These are phyloP conservation scores for Scaptodrosophila latifasciaeformis DNA, from an alignment of 2,888 invertebrate genomes.

Conservation along the genomic window DNA sequence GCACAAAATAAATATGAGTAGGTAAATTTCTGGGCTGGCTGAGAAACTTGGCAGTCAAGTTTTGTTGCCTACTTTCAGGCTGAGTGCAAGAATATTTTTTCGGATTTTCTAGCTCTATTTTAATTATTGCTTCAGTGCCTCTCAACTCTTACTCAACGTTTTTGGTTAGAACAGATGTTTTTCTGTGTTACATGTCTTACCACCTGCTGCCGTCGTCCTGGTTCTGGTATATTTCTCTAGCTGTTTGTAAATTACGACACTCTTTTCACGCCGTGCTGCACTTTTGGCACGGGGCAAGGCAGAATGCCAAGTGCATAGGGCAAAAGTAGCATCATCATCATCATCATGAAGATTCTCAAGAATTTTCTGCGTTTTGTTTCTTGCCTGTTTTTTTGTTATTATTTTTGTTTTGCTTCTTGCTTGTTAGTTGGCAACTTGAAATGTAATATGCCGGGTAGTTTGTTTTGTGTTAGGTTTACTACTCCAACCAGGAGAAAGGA, in stretches of 20 bases:
- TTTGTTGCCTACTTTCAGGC: constrained; percentile 46
- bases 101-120: too few species aligned
- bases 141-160: not conserved
- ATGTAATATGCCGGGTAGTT: constrained; percentile 16
- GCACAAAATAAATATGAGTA: constrained; percentile 32
- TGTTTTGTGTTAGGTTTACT: constrained; percentile 26
- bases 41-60: constrained; percentile 15
- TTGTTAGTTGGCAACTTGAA: constrained; percentile 23
- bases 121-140: not conserved
- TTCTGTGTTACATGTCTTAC: too few species aligned
- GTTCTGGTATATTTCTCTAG: constrained; percentile 12
- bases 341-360: not conserved
- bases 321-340: constrained; percentile 6
- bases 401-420: too few species aligned
- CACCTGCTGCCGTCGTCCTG: not conserved
- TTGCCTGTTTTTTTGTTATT: constrained; percentile 7
- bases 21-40: not conserved
- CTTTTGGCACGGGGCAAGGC: constrained; percentile 47
- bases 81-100: too few species aligned
- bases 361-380: constrained; percentile 3
- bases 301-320: constrained; percentile 23
- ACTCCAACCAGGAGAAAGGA: constrained; percentile 12
- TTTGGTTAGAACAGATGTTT: constrained; percentile 1
- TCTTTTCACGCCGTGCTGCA: constrained; percentile 59
- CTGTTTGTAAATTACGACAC: constrained; percentile 56